phyloP scores from a whole-genome alignment of 2,797 vertebrate genomes.

The Acrossocheilus wenchowensis region DNA sequence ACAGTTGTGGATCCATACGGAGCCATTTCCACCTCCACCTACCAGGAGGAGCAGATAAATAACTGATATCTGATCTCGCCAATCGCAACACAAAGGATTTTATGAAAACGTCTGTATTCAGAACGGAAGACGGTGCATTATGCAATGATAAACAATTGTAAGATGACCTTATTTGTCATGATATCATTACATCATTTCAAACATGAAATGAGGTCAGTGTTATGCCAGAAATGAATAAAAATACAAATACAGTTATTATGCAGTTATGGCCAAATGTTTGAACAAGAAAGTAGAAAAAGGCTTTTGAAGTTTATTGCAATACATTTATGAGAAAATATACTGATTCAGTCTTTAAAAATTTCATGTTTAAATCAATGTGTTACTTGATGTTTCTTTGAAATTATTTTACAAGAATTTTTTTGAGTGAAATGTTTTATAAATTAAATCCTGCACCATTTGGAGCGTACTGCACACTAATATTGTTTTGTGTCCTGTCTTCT shows the following conservation, averaged over 20 bases:
- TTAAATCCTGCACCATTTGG: neutral
- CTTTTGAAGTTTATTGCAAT: neutral
- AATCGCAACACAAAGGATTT: slow-evolving; percentile 23
- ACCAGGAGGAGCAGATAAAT: slow-evolving; percentile 84
- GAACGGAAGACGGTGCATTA: neutral
- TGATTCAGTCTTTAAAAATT: neutral
- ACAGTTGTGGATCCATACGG: slow-evolving; percentile 83
- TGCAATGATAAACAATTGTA: neutral
- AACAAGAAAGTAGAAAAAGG: neutral
- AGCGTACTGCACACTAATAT: neutral
- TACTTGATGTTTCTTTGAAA: neutral
- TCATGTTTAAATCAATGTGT: neutral
- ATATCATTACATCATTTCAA: neutral
- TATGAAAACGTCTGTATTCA: neutral
- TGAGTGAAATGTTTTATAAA: neutral
- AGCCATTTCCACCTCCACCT: slow-evolving; percentile 82
- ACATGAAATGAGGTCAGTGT: neutral
- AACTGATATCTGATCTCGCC: slow-evolving; percentile 56
- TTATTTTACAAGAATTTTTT: neutral
- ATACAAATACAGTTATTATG: neutral
- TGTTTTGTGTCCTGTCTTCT: neutral
- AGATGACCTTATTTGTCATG: neutral
- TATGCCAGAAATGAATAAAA: neutral
- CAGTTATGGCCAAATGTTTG: slow-evolving; percentile 19
- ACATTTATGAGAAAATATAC: neutral